phyloP scores from a whole-genome alignment of 1,140 invertebrate genomes.

The Macrobrachium nipponense region DNA sequence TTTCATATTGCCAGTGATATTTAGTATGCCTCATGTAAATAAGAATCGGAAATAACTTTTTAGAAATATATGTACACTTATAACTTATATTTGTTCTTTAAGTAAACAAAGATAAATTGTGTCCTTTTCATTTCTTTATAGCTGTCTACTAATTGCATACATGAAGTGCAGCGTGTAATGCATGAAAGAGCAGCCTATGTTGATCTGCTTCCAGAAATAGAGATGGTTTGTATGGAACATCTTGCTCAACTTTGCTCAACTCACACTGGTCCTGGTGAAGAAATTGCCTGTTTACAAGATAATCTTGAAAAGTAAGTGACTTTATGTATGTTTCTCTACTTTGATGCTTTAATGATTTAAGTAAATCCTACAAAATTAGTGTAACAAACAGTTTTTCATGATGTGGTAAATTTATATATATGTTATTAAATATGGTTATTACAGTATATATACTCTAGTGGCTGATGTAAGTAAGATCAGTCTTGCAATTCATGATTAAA shows the following conservation, averaged over 20 bases:
- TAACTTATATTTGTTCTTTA: too few species aligned
- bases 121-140: slow-evolving; percentile 45
- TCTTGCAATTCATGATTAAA: too few species aligned
- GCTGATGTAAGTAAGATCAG: too few species aligned
- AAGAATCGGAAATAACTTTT: too few species aligned
- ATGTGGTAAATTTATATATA: too few species aligned
- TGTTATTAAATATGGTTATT: too few species aligned
- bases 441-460: too few species aligned
- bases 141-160: slow-evolving; percentile 70
- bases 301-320: slow-evolving; percentile 79
- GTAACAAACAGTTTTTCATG: too few species aligned
- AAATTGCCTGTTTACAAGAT: slow-evolving; percentile 92
- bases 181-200: slow-evolving; percentile 90
- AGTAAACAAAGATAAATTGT: not conserved
- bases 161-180: slow-evolving; percentile 92
- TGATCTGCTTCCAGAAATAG: slow-evolving; percentile 93
- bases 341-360: not conserved
- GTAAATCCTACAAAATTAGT: not conserved
- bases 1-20: too few species aligned
- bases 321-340: not conserved
- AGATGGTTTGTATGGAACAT: slow-evolving; percentile 88
- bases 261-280: slow-evolving; percentile 85
- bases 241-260: slow-evolving; percentile 86
- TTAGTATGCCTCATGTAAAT: too few species aligned
- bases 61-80: too few species aligned